Percentiles rank a stretch among this genome's conserved stretches.
These are phyloP conservation scores for Trochalopteron elliotii DNA, from an alignment of 2,113 vertebrate genomes.

Conservation along the genomic window DNA sequence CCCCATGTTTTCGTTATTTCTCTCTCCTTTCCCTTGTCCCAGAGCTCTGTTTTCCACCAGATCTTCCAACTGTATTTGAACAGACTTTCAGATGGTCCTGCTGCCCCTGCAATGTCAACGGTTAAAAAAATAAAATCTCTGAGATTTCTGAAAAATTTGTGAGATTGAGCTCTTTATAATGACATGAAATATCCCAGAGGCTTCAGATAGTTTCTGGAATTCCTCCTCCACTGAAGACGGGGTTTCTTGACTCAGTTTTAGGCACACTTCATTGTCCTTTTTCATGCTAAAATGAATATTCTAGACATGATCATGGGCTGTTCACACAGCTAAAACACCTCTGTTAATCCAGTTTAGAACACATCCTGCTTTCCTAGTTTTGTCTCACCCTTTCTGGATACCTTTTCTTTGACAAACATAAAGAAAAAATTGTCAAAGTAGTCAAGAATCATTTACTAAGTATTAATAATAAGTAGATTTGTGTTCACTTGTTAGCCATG, in stretches of 20 bases:
- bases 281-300: background rate
- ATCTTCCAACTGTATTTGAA: background rate
- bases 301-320: background rate
- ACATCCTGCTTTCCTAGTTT: background rate
- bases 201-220: background rate
- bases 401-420: background rate
- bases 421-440: background rate
- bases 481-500: background rate
- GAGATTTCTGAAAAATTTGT: background rate
- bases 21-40: background rate
- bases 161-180: background rate
- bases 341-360: background rate
- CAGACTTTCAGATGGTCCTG: background rate
- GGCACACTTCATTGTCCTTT: background rate
- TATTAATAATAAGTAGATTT: background rate
- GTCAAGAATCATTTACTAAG: background rate
- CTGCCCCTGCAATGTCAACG: background rate
- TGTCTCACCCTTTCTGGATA: background rate
- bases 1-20: background rate
- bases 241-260: background rate
- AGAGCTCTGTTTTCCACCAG: background rate
- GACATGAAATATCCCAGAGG: background rate
- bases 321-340: background rate
- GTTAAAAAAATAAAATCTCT: background rate
- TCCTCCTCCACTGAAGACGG: background rate